Conservation (phyloP, 2,113 vertebrate genomes). For the Protobothrops flavoviridis region DNA sequence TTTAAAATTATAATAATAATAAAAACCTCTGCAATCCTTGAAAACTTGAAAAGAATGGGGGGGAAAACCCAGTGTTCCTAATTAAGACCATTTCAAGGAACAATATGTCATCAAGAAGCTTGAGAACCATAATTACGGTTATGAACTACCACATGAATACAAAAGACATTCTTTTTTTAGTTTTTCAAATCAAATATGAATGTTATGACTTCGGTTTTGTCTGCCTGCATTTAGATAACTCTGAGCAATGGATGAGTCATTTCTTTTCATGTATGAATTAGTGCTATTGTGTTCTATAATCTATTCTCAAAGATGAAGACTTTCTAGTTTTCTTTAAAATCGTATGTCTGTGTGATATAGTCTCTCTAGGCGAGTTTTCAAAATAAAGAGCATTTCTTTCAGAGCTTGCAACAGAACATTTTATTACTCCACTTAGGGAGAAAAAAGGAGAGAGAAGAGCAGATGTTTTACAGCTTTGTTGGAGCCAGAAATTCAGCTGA, state of each 20-base stretch:
- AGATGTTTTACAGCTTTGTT: conserved; percentile 9
- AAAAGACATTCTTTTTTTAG: conserved; percentile 42
- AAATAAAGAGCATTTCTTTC: background rate
- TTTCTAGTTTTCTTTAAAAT: background rate
- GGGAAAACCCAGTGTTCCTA: background rate
- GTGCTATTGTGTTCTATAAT: conserved; percentile 21
- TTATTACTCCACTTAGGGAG: conserved; percentile 12
- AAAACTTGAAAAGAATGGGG: background rate
- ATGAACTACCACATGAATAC: conserved; percentile 35
- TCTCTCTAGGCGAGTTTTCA: background rate
- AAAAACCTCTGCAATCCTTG: background rate
- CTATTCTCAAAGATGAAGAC: background rate
- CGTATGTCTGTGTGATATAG: background rate
- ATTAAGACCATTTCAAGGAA: background rate
- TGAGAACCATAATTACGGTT: background rate
- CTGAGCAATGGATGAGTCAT: conserved; percentile 53
- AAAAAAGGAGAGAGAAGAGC: background rate
- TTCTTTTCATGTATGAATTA: conserved; percentile 44
- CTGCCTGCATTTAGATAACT: conserved; percentile 38
- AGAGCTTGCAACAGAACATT: background rate
- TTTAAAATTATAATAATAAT: background rate
- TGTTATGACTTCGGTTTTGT: conserved; percentile 23
- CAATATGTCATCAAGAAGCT: background rate
- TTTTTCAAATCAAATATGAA: conserved; percentile 36
- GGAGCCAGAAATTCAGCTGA: background rate